These are phyloP conservation scores for Laspeyria flexula DNA, from an alignment of 2,888 invertebrate species.

Conservation along the genomic window DNA sequence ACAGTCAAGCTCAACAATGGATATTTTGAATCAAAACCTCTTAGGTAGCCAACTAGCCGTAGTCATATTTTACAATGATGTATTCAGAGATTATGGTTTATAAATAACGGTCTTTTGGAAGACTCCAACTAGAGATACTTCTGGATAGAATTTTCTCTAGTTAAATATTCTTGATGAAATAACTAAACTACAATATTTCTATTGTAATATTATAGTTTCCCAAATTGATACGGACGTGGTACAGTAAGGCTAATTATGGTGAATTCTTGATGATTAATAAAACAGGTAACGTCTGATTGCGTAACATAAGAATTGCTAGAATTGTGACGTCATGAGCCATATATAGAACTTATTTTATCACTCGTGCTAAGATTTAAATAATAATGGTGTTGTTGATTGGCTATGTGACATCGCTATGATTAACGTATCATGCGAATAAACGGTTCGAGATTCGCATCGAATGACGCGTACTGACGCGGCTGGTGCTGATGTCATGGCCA, in stretches of 20 bases:
- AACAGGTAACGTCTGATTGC: conserved; percentile 23
- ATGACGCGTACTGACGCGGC: conserved; percentile 76
- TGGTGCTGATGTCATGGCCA: conserved; percentile 76
- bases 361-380: conserved; percentile 58
- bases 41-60: conserved; percentile 12
- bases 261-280: conserved; percentile 12
- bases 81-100: no score
- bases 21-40: conserved; percentile 37
- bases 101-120: no score
- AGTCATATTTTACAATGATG: background rate
- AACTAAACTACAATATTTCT: no score
- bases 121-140: no score
- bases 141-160: no score
- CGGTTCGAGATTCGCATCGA: conserved; percentile 62
- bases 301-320: conserved; percentile 33
- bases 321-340: conserved; percentile 47
- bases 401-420: conserved; percentile 67
- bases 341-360: conserved; percentile 47
- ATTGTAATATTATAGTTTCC: no score
- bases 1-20: conserved; percentile 41
- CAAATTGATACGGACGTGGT: no score
- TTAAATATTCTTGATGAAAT: no score
- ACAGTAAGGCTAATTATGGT: no score
- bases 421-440: conserved; percentile 61
- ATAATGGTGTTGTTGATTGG: conserved; percentile 65